Evolutionary conservation across 2,113 vertebrate species (phyloP).

Genomic region (Pyrgilauda ruficollis): DNA sequence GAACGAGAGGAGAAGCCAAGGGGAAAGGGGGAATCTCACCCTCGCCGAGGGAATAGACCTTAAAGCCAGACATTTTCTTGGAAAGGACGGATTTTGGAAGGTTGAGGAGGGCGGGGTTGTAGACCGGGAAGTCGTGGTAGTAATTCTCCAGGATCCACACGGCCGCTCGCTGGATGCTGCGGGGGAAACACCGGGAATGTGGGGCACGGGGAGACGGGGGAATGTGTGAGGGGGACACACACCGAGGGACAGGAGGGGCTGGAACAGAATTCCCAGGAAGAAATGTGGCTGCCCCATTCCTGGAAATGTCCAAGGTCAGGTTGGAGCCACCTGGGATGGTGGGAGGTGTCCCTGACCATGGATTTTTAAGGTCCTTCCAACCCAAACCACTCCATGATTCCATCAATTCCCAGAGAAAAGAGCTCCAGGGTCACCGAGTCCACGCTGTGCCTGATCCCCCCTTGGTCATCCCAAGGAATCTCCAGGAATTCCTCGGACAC

Average conservation of each 20-base stretch:
- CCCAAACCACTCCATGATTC: not conserved
- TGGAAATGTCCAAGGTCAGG: not conserved
- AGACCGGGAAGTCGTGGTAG: conserved; percentile 94
- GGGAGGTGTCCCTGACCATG: not conserved
- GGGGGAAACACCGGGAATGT: not conserved
- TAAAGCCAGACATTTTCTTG: conserved; percentile 98
- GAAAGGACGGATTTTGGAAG: conserved; percentile 94
- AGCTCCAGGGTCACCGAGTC: not conserved
- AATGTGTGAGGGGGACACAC: rapidly evolving
- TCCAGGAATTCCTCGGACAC: rapidly evolving
- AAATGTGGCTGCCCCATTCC: rapidly evolving
- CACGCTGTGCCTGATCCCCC: rapidly evolving
- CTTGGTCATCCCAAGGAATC: rapidly evolving
- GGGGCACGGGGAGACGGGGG: not conserved
- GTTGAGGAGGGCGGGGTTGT: conserved; percentile 94
- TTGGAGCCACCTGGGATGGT: not conserved
- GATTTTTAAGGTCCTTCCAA: not conserved
- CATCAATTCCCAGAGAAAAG: not conserved
- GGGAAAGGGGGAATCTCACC: conserved; percentile 73
- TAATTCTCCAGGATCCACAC: conserved; percentile 96
- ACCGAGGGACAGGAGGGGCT: not conserved
- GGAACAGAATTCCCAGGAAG: not conserved
- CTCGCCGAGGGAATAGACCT: conserved; percentile 94
- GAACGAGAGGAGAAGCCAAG: not conserved
- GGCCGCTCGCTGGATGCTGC: conserved; percentile 91